These are phyloP conservation scores for Rhingia rostrata DNA, from an alignment of 2,888 invertebrate genomes.

Conservation along the genomic window DNA sequence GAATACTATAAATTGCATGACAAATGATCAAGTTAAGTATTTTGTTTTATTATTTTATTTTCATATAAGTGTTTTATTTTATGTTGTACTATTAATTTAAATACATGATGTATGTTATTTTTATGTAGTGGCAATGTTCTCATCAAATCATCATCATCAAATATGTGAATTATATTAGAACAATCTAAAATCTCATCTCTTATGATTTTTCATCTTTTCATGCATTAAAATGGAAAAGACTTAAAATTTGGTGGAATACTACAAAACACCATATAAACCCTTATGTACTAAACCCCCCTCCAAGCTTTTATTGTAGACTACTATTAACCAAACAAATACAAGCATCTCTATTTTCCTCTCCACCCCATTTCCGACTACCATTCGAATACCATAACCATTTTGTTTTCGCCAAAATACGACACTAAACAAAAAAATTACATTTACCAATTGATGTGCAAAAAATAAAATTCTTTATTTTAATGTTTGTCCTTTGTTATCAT, in stretches of 20 bases:
- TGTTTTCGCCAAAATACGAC: constrained; percentile 5
- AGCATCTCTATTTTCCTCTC: constrained; percentile 8
- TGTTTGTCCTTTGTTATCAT: constrained; percentile 45
- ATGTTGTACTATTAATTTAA: neutral
- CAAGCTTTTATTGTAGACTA: no score
- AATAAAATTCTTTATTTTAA: constrained; percentile 23
- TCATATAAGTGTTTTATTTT: neutral
- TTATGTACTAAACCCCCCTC: no score
- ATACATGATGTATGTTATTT: constrained; percentile 15
- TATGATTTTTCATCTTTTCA: neutral
- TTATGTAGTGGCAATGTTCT: constrained; percentile 40
- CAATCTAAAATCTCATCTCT: constrained; percentile 11
- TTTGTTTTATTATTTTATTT: constrained; percentile 9
- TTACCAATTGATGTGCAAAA: constrained; percentile 7
- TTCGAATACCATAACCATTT: neutral
- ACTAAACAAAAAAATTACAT: neutral
- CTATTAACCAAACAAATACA: no score
- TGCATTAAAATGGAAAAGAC: neutral
- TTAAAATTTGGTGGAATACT: no score
- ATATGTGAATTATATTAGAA: constrained; percentile 3
- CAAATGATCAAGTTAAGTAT: constrained; percentile 39
- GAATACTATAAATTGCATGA: constrained; percentile 51
- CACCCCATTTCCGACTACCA: neutral
- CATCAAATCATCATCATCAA: constrained; percentile 62
- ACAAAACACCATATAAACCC: no score